Conservation (phyloP, 2,113 vertebrate genomes). For the Ctenomys sociabilis region DNA sequence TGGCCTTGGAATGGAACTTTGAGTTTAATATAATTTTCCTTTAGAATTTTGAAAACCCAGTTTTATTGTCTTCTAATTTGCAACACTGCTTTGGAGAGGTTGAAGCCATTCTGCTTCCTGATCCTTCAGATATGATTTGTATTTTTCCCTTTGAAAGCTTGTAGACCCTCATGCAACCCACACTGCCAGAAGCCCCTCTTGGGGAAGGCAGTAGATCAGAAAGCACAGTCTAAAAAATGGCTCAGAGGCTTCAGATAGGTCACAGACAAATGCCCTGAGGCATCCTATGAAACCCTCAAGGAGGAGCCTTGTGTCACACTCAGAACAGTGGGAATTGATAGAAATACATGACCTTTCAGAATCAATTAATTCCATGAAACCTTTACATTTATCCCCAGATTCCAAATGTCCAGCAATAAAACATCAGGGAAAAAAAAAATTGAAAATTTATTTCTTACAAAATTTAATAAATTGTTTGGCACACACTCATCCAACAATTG, state of each 20-base stretch:
- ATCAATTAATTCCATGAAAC: conserved; percentile 9
- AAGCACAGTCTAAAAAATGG: background rate
- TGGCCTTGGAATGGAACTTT: background rate
- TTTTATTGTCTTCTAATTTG: background rate
- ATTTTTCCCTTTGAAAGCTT: background rate
- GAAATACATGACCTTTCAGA: background rate
- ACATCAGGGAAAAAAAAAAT: conserved; percentile 29
- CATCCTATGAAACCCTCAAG: background rate
- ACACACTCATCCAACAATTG: background rate
- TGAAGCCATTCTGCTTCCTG: background rate
- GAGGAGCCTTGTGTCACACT: background rate
- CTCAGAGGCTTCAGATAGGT: background rate
- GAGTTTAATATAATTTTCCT: background rate
- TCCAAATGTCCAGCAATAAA: background rate
- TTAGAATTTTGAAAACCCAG: background rate
- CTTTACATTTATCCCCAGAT: background rate
- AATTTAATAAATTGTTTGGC: conserved; percentile 13
- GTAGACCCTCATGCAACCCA: background rate
- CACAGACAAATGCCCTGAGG: background rate
- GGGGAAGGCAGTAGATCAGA: background rate
- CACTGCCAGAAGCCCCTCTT: background rate
- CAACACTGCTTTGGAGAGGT: background rate
- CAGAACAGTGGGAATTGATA: background rate
- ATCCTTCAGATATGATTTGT: background rate
- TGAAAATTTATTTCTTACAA: conserved; percentile 18